These are phyloP conservation scores for Tamandua tetradactyla DNA, from an alignment of 2,797 vertebrate species.

Conservation along the genomic window DNA sequence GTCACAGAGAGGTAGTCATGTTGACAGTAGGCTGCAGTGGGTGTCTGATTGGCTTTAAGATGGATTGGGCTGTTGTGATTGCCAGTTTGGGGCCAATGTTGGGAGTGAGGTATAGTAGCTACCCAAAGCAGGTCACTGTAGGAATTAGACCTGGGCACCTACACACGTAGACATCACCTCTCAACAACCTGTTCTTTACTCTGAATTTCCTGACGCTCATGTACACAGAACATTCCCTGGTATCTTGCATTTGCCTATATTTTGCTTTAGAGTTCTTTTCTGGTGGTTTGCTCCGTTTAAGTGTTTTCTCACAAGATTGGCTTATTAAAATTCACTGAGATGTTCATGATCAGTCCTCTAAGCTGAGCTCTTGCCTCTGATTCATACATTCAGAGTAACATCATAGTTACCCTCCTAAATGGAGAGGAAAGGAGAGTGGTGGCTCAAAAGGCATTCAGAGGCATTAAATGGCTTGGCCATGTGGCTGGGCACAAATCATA, in stretches of 20 bases:
- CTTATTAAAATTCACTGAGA: not conserved
- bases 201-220: not conserved
- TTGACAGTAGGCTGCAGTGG: too few species aligned
- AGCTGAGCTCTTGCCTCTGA: not conserved
- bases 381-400: not conserved
- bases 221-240: not conserved
- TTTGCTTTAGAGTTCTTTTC: not conserved
- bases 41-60: rapidly evolving
- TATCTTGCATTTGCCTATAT: not conserved
- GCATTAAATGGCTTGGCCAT: not conserved
- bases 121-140: not conserved
- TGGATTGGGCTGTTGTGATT: not conserved
- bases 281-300: not conserved
- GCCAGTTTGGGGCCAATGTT: not conserved
- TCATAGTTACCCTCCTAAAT: not conserved
- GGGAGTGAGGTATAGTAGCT: not conserved
- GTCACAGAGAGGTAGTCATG: not conserved
- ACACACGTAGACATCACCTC: not conserved
- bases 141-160: not conserved
- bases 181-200: not conserved
- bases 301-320: not conserved
- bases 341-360: not conserved
- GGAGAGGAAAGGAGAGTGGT: not conserved
- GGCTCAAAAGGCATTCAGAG: not conserved
- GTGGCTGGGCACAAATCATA: not conserved